Percentiles rank a stretch among this genome's conserved stretches.
phyloP scores from a whole-genome alignment of 2,888 invertebrate species.

The Eristalis arbustorum region DNA sequence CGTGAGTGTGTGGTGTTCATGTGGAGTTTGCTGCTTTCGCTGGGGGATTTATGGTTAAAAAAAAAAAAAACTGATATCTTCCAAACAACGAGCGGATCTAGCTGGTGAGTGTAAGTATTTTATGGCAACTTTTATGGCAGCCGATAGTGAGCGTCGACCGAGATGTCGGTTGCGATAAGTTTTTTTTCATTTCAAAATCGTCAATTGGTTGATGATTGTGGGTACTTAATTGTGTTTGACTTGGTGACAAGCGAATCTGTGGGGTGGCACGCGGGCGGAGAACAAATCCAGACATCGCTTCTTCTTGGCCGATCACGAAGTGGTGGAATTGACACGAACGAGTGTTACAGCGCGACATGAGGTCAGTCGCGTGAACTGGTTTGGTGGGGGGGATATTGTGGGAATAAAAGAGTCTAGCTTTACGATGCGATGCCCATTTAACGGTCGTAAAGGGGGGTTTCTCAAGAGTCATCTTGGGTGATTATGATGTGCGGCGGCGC shows the following conservation, averaged over 20 bases:
- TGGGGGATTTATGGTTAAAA: constrained; percentile 40
- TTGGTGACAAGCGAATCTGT: not conserved
- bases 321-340: not conserved
- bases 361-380: not conserved
- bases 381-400: not conserved
- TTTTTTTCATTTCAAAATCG: not conserved
- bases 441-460: not conserved
- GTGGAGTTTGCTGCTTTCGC: constrained; percentile 19
- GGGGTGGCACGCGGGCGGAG: not conserved
- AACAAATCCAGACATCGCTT: not conserved
- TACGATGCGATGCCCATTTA: not conserved
- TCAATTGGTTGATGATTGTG: not conserved
- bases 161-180: constrained; percentile 1
- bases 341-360: not conserved
- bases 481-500: not conserved
- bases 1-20: not conserved
- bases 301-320: not conserved
- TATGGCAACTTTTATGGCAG: constrained; percentile 31
- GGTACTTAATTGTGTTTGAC: not conserved
- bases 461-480: not conserved
- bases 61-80: not conserved
- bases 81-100: not conserved
- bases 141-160: not conserved
- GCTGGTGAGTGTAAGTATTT: constrained; percentile 32
- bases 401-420: not conserved